Base-by-base conservation (phyloP, 2,888 invertebrate genomes). In the Liopterus haemorrhoidalis region DNA sequence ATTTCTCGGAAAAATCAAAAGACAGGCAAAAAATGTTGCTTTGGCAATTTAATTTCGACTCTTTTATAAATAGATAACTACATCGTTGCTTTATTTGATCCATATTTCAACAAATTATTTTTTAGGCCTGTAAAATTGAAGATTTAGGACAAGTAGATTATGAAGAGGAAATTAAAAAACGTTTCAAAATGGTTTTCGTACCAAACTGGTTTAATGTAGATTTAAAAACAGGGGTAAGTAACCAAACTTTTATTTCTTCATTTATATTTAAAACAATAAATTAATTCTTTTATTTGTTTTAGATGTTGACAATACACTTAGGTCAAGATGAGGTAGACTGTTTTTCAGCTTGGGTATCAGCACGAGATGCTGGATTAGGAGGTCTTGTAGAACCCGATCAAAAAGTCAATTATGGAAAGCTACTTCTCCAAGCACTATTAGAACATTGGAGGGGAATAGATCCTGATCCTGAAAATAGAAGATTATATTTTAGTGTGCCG, bases 131-230 rank as follows among this genome's bases (percentile, higher is more conserved):
- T 45, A 94, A 92, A 74, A 76, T 92, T 5, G 89, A 94, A 68
- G 93, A 94, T 64, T 76, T 95, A 47, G 96, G 96, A 1, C 78
- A 80, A 60, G 81, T 92, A 2, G 89, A 95, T 65, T 93, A 88
- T 68, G 93, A 97, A 51, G 87, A 91, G 60, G 90, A 95, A 71
- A 79, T 91, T 1, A 93, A 95, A 64, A 88, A 88, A 61, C 73
- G 89, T 49, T 89, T 87, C 59, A 90, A 93, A 70, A 85, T 86
- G 77, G 85, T 99, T 38, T 94, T 87, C 66, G 94, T 99, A 59
- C 97, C 99, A 19, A 95, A 91, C 71, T 99, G 99, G 99, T 99
- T 99, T 67, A 90, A 90, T 54, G 94, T 97, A 31, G 99, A 99
- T 71, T 78, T 99, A 33, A 99, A 99, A 73, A 97, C 95, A 47